These are phyloP conservation scores for Mesocentrotus franciscanus DNA, from an alignment of 53 echinoderm and acorn worm species.

Conservation along the genomic window DNA sequence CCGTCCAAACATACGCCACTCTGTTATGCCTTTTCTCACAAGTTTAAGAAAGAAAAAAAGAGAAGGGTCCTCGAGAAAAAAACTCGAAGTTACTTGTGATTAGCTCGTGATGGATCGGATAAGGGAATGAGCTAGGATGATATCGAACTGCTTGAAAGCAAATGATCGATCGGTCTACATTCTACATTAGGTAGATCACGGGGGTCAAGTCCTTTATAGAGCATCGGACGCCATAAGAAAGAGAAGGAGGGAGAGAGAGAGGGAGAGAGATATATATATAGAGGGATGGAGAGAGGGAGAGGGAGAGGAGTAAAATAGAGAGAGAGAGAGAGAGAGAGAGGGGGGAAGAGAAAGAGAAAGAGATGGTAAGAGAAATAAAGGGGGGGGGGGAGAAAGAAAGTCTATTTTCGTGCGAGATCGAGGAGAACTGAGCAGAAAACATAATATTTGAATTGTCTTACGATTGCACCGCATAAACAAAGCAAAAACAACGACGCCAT, in stretches of 20 bases:
- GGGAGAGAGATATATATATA: not conserved
- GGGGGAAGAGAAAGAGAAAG: not conserved
- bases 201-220: not conserved
- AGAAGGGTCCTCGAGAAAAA: not conserved
- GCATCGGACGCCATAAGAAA: not conserved
- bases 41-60: not conserved
- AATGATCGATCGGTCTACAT: slow-evolving; percentile 38
- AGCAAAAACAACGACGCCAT: too few relatives aligned
- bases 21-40: not conserved
- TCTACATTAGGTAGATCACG: slow-evolving; percentile 25
- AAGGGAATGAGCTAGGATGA: slow-evolving; percentile 3
- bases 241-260: not conserved
- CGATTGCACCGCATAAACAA: too few relatives aligned
- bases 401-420: too few relatives aligned
- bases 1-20: not conserved
- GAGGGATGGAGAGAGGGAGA: not conserved
- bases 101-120: slow-evolving; percentile 5
- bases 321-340: slow-evolving; percentile 10
- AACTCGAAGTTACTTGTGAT: not conserved
- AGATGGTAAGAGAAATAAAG: not conserved
- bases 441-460: too few relatives aligned
- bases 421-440: too few relatives aligned
- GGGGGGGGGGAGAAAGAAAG: too few relatives aligned
- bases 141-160: slow-evolving; percentile 39
- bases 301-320: not conserved